phyloP scores from a whole-genome alignment of 1,140 invertebrate genomes.

The Drosophila navojoa region DNA sequence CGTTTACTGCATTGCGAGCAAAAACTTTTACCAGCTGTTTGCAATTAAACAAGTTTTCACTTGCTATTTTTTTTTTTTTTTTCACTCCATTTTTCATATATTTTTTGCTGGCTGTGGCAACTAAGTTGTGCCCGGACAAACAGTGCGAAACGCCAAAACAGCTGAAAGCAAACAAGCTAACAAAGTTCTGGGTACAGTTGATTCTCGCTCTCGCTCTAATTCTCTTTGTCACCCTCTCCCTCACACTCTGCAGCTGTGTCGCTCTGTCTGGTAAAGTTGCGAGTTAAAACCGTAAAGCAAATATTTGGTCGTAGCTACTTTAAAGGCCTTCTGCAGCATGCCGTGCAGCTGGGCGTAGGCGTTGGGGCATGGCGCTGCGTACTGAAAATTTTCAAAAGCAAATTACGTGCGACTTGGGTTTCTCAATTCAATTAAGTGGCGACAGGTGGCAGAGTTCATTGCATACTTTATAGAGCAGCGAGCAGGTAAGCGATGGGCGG shows the following conservation, averaged over 20 bases:
- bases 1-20: slow-evolving; percentile 37
- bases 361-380: slow-evolving; percentile 27
- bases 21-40: slow-evolving; percentile 66
- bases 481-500: slow-evolving; percentile 22
- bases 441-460: slow-evolving; percentile 49
- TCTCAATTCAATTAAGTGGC: slow-evolving; percentile 73
- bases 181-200: slow-evolving; percentile 28
- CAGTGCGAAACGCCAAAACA: slow-evolving; percentile 23
- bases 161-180: slow-evolving; percentile 26
- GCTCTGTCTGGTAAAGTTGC: slow-evolving; percentile 9
- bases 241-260: background rate
- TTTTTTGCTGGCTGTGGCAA: slow-evolving; percentile 7
- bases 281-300: slow-evolving; percentile 34
- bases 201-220: background rate
- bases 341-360: slow-evolving; percentile 5
- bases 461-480: slow-evolving; percentile 43
- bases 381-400: slow-evolving; percentile 69
- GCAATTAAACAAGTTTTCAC: slow-evolving; percentile 76
- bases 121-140: slow-evolving; percentile 8
- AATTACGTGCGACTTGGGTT: slow-evolving; percentile 70
- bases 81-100: background rate
- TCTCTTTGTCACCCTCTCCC: background rate
- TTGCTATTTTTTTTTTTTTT: slow-evolving; percentile 14
- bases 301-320: slow-evolving; percentile 59
- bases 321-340: slow-evolving; percentile 28